A percentile compares a stretch with the other conserved stretches of the same genome.
These are phyloP conservation scores for Ginglymostoma cirratum DNA, from an alignment of 2,113 vertebrate species.

Conservation along the genomic window DNA sequence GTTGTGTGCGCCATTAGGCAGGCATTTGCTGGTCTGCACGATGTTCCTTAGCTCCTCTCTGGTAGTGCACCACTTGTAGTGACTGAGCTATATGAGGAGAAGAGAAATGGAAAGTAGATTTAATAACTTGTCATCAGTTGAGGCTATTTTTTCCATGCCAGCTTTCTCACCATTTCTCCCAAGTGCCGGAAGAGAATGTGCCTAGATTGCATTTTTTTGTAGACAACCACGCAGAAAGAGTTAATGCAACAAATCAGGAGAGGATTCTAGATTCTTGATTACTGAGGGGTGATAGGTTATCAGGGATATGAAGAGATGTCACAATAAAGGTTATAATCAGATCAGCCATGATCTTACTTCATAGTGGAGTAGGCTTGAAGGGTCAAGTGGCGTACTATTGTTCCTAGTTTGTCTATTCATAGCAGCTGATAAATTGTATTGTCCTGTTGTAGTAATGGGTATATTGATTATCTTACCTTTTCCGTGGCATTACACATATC, in stretches of 20 bases:
- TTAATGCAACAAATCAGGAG: not conserved
- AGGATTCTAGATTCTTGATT: not conserved
- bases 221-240: not conserved
- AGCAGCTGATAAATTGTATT: not conserved
- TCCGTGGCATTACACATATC: not conserved
- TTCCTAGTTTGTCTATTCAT: no score
- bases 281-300: no score
- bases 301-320: no score
- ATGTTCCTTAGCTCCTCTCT: no score
- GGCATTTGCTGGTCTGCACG: no score
- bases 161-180: not conserved
- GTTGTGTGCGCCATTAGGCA: no score
- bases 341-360: no score
- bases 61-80: not conserved
- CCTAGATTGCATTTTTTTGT: not conserved
- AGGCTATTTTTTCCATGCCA: not conserved
- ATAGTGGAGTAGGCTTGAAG: no score
- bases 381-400: no score
- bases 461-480: not conserved
- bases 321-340: no score
- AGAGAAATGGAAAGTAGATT: not conserved
- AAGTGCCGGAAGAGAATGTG: not conserved
- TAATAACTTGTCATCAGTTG: not conserved
- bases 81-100: not conserved
- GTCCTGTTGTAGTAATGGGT: not conserved